Evolutionary conservation across 2,113 vertebrate species (phyloP), one percentile per base, ranked within the genome.

Genomic region (Vanacampus margaritifer): DNA sequence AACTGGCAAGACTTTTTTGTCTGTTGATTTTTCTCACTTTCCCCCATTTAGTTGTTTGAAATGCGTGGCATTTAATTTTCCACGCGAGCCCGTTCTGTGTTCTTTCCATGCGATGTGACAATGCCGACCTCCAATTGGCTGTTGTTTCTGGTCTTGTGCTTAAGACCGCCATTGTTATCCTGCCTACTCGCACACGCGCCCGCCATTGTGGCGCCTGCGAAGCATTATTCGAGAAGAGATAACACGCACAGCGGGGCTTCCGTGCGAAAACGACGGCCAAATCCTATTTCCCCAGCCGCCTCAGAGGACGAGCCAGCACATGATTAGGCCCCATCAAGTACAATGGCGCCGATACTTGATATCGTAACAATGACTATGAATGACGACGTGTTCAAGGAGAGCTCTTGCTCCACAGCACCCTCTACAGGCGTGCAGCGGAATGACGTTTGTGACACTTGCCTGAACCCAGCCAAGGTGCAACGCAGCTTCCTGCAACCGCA

Each of bases 261-360:
- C 63, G 46, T 64, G 45, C n/a, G 74, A 76, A 73, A 78, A 65
- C 41, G 67, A 39, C 4, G 53, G 37, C 43, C 54, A 51, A 74
- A 39, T 69, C 48, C 6, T 65, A 21, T 72, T 53, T 54, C 37
- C 4, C 26, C 36, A 48, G 46, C 59, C 37, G 24, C 64, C 14
- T 68, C 17, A 37, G 35, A n/a, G 35, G 63, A 66, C 65, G 59
- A 76, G 54, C 62, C 61, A 67, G 65, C 66, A 69, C 76, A 73
- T 65, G 74, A 66, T 51, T 64, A 66, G 4, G 7, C 21, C n/a
- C 58, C 35, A 60, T 39, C 35, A 21, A 13, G 51, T 53, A 53
- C n/a, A 24, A 53, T 26, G 51, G 51, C 51, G 12, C 51, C n/a
- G 6, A 53, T 26, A 53, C 23, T 24, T 53, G 3, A 13, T 24